Percentiles rank a stretch among this genome's conserved stretches.
Conservation (phyloP, 2,888 invertebrate species). For the Pterostichus madidus region DNA sequence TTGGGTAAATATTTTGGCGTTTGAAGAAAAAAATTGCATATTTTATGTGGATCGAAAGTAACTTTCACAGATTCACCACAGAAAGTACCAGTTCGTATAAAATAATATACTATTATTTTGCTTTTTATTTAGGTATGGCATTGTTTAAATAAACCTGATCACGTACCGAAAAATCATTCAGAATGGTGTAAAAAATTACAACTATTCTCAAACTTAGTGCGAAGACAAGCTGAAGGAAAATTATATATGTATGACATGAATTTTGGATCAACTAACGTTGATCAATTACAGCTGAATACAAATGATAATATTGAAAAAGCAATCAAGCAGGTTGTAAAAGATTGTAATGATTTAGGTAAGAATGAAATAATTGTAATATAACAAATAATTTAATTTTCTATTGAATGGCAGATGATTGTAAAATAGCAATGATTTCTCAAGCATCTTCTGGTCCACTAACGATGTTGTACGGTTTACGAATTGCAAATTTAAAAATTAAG, state of each 20-base stretch:
- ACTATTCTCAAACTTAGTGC: conserved; percentile 57
- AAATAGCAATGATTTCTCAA: conserved; percentile 81
- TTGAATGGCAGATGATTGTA: conserved; percentile 55
- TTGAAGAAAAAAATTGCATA: no score
- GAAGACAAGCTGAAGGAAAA: conserved; percentile 53
- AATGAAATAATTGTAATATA: background rate
- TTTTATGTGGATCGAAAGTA: no score
- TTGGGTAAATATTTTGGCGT: no score
- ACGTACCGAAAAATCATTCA: conserved; percentile 79
- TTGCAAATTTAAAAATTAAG: conserved; percentile 66
- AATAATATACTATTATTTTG: no score
- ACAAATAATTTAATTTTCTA: conserved; percentile 36
- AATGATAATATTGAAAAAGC: conserved; percentile 58
- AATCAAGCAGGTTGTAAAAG: conserved; percentile 79
- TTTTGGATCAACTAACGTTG: conserved; percentile 30
- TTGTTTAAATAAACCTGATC: conserved; percentile 78
- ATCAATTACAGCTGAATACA: conserved; percentile 32
- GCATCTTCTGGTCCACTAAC: conserved; percentile 84
- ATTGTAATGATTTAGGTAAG: conserved; percentile 81
- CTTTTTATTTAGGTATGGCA: conserved; percentile 77
- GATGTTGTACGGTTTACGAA: conserved; percentile 80
- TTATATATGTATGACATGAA: conserved; percentile 64
- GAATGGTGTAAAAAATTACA: conserved; percentile 80
- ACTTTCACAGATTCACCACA: no score
- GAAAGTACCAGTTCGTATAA: no score